These are phyloP conservation scores for Xiphias gladius DNA, from an alignment of 2,113 vertebrate species.

Conservation along the genomic window DNA sequence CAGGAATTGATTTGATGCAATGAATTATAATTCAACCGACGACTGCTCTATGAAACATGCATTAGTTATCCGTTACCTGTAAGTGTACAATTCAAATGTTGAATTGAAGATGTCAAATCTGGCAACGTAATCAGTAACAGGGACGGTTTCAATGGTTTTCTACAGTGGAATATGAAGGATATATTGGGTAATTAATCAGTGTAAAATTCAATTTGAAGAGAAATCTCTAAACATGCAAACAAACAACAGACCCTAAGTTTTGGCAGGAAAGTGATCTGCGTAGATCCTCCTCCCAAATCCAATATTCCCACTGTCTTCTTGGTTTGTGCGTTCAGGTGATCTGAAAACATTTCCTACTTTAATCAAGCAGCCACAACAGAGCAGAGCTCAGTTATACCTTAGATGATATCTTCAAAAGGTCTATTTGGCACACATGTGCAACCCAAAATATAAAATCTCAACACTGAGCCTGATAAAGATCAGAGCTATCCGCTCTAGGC, in stretches of 20 bases:
- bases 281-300: conserved; percentile 97
- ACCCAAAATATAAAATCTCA: conserved; percentile 31
- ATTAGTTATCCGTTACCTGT: conserved; percentile 86
- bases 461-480: conserved; percentile 53
- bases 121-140: conserved; percentile 86
- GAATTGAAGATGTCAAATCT: conserved; percentile 93
- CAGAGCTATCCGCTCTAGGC: conserved; percentile 36
- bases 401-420: conserved; percentile 69
- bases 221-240: background rate
- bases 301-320: conserved; percentile 90
- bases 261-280: conserved; percentile 97
- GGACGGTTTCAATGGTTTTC: conserved; percentile 90
- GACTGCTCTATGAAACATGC: background rate
- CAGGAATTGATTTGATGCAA: background rate
- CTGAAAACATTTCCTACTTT: conserved; percentile 82
- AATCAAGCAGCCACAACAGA: conserved; percentile 38
- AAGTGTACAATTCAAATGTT: conserved; percentile 92
- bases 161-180: conserved; percentile 44
- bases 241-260: conserved; percentile 85
- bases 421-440: conserved; percentile 24
- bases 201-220: background rate
- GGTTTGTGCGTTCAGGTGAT: conserved; percentile 86
- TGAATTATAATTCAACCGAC: background rate
- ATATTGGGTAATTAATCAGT: background rate
- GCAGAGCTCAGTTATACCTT: conserved; percentile 33